Evolutionary conservation across 2,113 vertebrate genomes (phyloP), one percentile per base, ranked within the genome.

Genomic region (Colossoma macropomum): DNA sequence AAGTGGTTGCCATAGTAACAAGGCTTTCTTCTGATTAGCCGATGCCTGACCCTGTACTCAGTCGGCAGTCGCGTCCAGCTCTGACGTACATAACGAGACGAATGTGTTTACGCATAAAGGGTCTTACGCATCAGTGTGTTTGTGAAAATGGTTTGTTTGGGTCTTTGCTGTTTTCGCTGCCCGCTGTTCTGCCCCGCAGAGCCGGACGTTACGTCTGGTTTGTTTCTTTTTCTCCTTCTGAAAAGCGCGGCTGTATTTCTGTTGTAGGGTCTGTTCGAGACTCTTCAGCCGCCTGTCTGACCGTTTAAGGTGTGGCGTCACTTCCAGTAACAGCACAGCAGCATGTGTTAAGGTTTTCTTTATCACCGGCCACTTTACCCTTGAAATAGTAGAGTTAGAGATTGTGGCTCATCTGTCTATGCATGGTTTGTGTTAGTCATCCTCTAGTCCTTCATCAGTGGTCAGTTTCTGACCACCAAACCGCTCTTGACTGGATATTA

Each of bases 1-100:
- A 21, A 59, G 32, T 30, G 71, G 83, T 85, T 85, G 62, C 52
- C 83, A 62, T 50, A 66, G 83, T 80, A 63, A 80, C 77, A 11
- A 21, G 52, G 45, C 70, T 52, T 75, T 32, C 27, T 66, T 59
- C 27, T 45, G 1, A 70, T 50, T 16, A 17, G n/a, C 50, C 32
- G 30, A 38, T 30, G 45, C 54, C 32, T 38, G 45, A 21, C 34
- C 13, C 25, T 76, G 41, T 23, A 3, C 16, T 74, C 7, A 23
- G 41, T 63, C 17, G 50, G 34, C 52, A 1, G 16, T n/a, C n/a
- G 23, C 0, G 56, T 60, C 23, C 52, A 56, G 15, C 16, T 19
- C 52, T 56, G 52, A 60, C 23, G 56, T n/a, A 0, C 56, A 11
- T 60, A 60, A 60, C 21, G 10, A 60, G 56, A 60, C 6, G 2